A percentile compares a stretch with the other conserved stretches of the same genome.
Conservation (phyloP, 2,113 vertebrate species). For the Egretta garzetta region DNA sequence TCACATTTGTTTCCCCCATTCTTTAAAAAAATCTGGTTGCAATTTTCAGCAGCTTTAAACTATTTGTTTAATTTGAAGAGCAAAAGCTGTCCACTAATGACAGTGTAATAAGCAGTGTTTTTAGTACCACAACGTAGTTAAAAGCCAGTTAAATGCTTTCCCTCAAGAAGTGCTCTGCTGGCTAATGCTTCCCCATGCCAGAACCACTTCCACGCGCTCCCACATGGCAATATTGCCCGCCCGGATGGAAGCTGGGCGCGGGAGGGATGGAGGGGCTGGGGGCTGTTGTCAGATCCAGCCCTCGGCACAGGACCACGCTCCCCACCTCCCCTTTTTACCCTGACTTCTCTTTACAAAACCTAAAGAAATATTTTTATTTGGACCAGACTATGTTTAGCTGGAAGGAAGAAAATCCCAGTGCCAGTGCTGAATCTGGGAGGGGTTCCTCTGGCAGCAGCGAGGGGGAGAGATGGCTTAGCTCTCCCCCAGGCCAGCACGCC, state of each 20-base stretch:
- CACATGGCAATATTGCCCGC: background rate
- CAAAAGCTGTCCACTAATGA: background rate
- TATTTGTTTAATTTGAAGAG: background rate
- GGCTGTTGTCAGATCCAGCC: background rate
- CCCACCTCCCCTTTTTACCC: background rate
- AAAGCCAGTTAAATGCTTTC: background rate
- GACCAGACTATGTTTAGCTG: background rate
- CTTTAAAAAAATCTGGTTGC: background rate
- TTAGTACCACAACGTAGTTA: background rate
- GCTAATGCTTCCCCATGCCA: background rate
- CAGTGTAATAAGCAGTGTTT: background rate
- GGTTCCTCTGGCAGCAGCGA: too few species aligned
- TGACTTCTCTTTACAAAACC: background rate
- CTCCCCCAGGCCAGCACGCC: background rate
- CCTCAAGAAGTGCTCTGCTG: background rate
- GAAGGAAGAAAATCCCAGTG: background rate
- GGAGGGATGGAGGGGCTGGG: background rate
- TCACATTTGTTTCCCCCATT: background rate
- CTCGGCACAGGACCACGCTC: background rate
- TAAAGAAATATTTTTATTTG: background rate
- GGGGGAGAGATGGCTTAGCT: background rate
- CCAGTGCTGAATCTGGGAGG: too few species aligned
- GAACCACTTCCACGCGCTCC: background rate
- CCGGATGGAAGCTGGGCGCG: background rate
- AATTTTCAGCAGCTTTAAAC: conserved; percentile 9